Conservation (phyloP, 1,140 invertebrate species). For the Drosophila subobscura region DNA sequence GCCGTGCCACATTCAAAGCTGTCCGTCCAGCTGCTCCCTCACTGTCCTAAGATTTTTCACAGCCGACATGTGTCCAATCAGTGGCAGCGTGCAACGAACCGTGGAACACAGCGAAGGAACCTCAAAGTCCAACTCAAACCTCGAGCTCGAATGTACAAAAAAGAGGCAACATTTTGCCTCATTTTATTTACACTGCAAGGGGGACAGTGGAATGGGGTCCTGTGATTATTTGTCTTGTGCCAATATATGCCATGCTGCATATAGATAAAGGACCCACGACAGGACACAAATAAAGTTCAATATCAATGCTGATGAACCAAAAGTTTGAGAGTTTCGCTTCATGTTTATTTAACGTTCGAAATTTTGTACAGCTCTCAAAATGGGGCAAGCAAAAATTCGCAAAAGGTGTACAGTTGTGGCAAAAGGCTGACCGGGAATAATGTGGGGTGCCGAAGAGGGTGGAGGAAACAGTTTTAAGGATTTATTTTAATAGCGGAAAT, state of each 20-base stretch:
- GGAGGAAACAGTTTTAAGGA: no score
- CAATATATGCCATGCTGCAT: conserved; percentile 55
- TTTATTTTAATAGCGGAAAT: background rate
- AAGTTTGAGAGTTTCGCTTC: conserved; percentile 16
- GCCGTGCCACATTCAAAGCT: conserved; percentile 11
- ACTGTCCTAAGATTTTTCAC: conserved; percentile 47
- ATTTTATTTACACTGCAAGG: conserved; percentile 49
- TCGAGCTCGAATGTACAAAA: background rate
- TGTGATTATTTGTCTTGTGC: conserved; percentile 54
- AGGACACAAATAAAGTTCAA: conserved; percentile 32
- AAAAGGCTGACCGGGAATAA: background rate
- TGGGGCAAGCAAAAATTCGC: conserved; percentile 40
- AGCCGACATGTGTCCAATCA: conserved; percentile 60
- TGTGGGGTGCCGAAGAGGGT: background rate
- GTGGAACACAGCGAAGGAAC: conserved; percentile 34
- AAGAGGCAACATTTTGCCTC: conserved; percentile 33
- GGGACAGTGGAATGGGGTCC: conserved; percentile 6
- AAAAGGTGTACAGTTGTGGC: background rate
- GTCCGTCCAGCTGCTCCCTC: background rate
- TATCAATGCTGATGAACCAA: conserved; percentile 56
- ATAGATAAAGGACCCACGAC: conserved; percentile 47
- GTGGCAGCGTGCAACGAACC: conserved; percentile 57
- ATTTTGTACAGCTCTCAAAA: conserved; percentile 23
- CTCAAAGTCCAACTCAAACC: conserved; percentile 17
- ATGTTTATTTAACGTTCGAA: conserved; percentile 25